A percentile compares a stretch with the other conserved stretches of the same genome.
Evolutionary conservation across 2,797 vertebrate genomes (phyloP).

Genomic region (Passerculus sandwichensis): DNA sequence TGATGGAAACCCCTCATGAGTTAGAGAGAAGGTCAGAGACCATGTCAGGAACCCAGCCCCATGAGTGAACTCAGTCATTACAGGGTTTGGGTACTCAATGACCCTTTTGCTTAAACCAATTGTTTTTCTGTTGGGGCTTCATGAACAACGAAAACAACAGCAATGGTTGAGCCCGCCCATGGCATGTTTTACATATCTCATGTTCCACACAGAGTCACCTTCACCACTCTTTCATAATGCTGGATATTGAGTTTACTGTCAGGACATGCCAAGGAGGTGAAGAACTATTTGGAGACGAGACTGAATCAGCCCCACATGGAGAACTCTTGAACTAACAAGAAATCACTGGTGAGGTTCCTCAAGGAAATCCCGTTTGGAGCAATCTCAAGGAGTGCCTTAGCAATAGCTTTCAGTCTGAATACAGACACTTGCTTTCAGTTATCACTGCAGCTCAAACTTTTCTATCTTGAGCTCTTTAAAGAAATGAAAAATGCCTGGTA

Average conservation of each 20-base stretch:
- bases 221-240: not conserved
- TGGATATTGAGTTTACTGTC: not conserved
- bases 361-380: not conserved
- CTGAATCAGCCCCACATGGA: not conserved
- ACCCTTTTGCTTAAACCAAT: not conserved
- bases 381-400: not conserved
- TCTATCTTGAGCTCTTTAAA: not conserved
- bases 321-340: not conserved
- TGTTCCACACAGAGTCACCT: not conserved
- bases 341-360: not conserved
- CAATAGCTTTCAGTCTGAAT: not conserved
- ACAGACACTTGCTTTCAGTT: not conserved
- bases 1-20: not conserved
- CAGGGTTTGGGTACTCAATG: fast-evolving
- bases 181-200: not conserved
- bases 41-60: not conserved
- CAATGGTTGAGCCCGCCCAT: not conserved
- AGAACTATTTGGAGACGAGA: not conserved
- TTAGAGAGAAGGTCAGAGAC: not conserved
- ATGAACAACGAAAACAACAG: not conserved
- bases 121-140: not conserved
- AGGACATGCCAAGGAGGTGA: not conserved
- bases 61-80: fast-evolving
- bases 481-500: not conserved
- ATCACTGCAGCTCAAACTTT: not conserved